A percentile compares a stretch with the other conserved stretches of the same genome.
Evolutionary conservation across 2,113 vertebrate genomes (phyloP).

Genomic region (Proterorhinus semilunaris): DNA sequence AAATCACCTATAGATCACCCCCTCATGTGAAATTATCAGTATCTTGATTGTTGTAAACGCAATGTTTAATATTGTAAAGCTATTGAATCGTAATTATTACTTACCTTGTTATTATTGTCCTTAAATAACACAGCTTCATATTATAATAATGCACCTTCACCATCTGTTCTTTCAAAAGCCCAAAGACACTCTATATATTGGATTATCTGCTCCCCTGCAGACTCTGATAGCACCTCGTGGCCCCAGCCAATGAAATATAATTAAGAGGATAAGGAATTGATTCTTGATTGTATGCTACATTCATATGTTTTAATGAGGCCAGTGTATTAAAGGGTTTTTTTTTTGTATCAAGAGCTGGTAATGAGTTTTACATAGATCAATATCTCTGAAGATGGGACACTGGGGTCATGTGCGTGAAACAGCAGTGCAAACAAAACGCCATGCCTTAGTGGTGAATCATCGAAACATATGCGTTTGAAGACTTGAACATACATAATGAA

Average conservation of each 20-base stretch:
- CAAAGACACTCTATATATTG: constrained; percentile 42
- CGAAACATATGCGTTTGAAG: background rate
- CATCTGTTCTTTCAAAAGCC: constrained; percentile 39
- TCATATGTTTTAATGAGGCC: constrained; percentile 70
- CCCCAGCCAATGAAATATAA: constrained; percentile 68
- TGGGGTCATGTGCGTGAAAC: constrained; percentile 29
- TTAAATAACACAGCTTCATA: background rate
- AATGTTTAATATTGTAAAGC: no score
- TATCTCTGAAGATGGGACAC: constrained; percentile 54
- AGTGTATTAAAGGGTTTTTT: constrained; percentile 60
- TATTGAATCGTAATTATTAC: background rate
- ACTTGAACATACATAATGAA: background rate
- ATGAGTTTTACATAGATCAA: constrained; percentile 73
- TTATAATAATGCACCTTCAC: constrained; percentile 16
- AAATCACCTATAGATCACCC: no score
- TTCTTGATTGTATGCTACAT: constrained; percentile 64
- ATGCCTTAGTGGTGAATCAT: constrained; percentile 6
- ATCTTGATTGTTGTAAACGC: no score
- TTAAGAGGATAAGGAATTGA: constrained; percentile 73
- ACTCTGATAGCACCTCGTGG: constrained; percentile 46
- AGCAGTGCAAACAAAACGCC: constrained; percentile 29
- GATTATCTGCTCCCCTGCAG: constrained; percentile 51
- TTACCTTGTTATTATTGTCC: background rate
- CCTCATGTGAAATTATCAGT: no score
- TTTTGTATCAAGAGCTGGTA: constrained; percentile 62